Evolutionary conservation across 2,113 vertebrate genomes (phyloP).

Genomic region (Odobenus rosmarus): DNA sequence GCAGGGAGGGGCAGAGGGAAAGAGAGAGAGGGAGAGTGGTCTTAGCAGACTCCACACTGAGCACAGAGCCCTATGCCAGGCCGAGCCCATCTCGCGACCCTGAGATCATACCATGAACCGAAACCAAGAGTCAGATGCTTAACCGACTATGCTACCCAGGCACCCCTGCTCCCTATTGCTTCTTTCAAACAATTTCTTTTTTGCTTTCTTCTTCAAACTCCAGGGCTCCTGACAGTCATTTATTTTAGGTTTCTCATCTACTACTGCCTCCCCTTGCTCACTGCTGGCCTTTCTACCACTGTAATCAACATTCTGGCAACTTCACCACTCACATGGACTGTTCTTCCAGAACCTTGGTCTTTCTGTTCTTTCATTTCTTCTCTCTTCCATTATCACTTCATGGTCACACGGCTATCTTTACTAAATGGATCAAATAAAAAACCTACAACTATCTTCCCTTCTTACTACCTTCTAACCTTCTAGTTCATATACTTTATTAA

Average conservation of each 20-base stretch:
- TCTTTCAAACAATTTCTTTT: not conserved
- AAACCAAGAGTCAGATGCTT: not conserved
- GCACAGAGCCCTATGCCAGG: no score
- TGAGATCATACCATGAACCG: not conserved
- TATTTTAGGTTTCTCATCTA: not conserved
- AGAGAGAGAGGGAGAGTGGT: no score
- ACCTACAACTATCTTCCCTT: not conserved
- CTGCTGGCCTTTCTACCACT: not conserved
- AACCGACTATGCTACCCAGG: not conserved
- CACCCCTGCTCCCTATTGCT: not conserved
- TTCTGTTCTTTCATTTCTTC: not conserved
- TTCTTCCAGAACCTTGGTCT: not conserved
- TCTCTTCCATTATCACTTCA: not conserved
- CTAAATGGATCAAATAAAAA: not conserved
- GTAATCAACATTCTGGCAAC: not conserved
- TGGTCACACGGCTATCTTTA: not conserved
- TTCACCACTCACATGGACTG: not conserved
- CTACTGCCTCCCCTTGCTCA: not conserved
- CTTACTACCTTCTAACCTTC: not conserved
- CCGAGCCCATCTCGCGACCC: no score
- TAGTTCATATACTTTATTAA: not conserved
- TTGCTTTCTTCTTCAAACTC: not conserved
- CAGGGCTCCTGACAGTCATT: not conserved
- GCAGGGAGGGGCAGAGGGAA: not conserved
- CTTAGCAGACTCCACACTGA: rapidly evolving